Evolutionary conservation across 2,797 vertebrate species (phyloP).

Genomic region (Pseudochirops cupreus): DNA sequence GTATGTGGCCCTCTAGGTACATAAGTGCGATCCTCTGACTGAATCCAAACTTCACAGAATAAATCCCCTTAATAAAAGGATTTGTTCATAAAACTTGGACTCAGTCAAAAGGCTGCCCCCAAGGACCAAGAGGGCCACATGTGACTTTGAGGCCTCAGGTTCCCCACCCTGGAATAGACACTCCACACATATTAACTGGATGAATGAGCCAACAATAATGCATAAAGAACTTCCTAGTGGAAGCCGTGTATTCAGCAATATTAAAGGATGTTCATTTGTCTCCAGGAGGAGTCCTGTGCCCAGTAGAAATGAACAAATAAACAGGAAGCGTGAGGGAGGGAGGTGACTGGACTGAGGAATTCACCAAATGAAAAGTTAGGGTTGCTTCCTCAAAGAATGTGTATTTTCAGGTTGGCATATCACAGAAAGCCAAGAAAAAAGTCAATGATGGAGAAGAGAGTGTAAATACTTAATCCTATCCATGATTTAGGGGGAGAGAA

Average conservation of each 20-base stretch:
- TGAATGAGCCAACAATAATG: constrained; percentile 46
- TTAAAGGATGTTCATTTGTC: background rate
- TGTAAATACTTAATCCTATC: background rate
- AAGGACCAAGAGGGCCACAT: no score
- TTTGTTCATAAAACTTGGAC: no score
- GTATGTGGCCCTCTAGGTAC: no score
- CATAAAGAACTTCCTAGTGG: constrained; percentile 6
- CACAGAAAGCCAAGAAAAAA: background rate
- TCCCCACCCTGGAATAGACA: background rate
- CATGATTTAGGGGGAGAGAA: background rate
- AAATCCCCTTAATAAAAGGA: no score
- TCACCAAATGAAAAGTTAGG: constrained; percentile 48
- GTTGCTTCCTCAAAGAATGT: constrained; percentile 28
- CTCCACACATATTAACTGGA: constrained; percentile 33
- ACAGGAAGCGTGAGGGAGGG: background rate
- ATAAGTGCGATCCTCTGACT: no score
- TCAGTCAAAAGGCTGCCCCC: no score
- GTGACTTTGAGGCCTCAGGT: no score
- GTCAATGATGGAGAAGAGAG: background rate
- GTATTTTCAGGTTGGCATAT: background rate
- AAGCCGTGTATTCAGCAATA: constrained; percentile 47
- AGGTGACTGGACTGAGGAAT: background rate
- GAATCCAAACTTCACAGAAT: no score
- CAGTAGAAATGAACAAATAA: constrained; percentile 26
- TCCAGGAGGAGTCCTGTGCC: constrained; percentile 20